These are phyloP conservation scores for Phaedon cochleariae DNA, from an alignment of 2,888 invertebrate genomes.

Conservation along the genomic window DNA sequence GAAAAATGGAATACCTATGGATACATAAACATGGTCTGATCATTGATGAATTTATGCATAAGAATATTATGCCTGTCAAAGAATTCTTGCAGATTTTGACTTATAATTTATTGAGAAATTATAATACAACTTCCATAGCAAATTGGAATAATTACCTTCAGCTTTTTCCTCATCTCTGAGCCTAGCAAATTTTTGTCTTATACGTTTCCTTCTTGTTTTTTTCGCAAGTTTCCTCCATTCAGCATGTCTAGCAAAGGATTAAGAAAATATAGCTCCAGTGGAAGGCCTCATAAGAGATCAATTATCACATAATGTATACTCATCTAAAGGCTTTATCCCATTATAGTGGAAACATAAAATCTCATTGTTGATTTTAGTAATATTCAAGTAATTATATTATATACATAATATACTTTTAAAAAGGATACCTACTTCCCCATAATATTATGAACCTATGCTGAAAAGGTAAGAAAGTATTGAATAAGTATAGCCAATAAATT, in stretches of 20 bases:
- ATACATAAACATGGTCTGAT: too few relatives aligned
- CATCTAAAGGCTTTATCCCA: too few relatives aligned
- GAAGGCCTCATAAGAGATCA: slow-evolving; percentile 16
- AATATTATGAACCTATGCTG: slow-evolving; percentile 1
- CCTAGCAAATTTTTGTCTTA: slow-evolving; percentile 69
- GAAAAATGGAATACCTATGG: neutral
- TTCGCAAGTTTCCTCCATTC: slow-evolving; percentile 80
- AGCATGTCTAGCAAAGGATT: slow-evolving; percentile 66
- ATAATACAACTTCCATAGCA: too few relatives aligned
- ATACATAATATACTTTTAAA: too few relatives aligned
- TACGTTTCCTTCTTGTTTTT: slow-evolving; percentile 74
- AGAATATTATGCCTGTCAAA: too few relatives aligned
- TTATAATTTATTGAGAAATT: too few relatives aligned
- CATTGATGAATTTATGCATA: too few relatives aligned
- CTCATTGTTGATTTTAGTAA: neutral
- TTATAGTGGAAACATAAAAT: too few relatives aligned
- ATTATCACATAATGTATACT: too few relatives aligned
- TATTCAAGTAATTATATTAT: slow-evolving; percentile 22
- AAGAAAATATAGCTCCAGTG: slow-evolving; percentile 56
- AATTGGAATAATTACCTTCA: slow-evolving; percentile 54
- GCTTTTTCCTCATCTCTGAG: slow-evolving; percentile 64
- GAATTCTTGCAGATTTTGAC: too few relatives aligned
- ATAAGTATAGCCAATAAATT: too few relatives aligned
- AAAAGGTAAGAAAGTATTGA: slow-evolving; percentile 1
- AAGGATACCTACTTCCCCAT: slow-evolving; percentile 63